Evolutionary conservation across 2,797 vertebrate species (phyloP), one percentile per base, ranked within the genome.

Genomic region (Microctenopoma stevenorrisi): DNA sequence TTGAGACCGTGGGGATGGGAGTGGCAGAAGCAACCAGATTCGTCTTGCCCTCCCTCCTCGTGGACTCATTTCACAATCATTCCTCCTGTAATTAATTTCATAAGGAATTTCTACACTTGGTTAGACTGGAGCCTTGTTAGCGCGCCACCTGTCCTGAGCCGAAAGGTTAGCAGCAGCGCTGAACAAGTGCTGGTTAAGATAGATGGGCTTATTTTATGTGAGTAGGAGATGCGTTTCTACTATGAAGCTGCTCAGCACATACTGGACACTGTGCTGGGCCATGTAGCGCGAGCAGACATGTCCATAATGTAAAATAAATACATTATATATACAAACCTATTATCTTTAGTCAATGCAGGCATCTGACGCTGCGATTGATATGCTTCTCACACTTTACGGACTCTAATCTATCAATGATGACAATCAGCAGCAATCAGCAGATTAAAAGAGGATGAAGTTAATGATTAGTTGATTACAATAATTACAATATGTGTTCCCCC

Each of bases 41-140:
- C 25, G 22, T 33, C 43, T 64, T 2, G 0, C 4, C 42, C 67
- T 72, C 51, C 48, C 49, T 40, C 38, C 12, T 68, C 61, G 79
- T 72, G 77, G 76, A 81, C 57, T 88, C 66, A 52, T 65, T 82
- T 82, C 72, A 65, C 53, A 37, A 79, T 81, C 71, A 55, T 62
- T 83, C 72, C 69, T 82, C 64, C 33, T 71, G 49, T 89, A 91
- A 90, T 89, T 91, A 79, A 87, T 91, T 89, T 90, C 84, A 77
- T 62, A 22, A 84, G 86, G 87, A 91, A 85, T 88, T 86, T 88
- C 57, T 79, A 22, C 71, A 69, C 59, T 82, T 66, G 63, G 66
- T 79, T 74, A 54, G 73, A 72, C 49, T 40, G 74, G 81, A 83
- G 75, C 26, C 62, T 68, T 79, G 73, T 88, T 71, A 82, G 76